Base-by-base conservation (phyloP, 2,797 vertebrate species). In the Lacerta agilis region DNA sequence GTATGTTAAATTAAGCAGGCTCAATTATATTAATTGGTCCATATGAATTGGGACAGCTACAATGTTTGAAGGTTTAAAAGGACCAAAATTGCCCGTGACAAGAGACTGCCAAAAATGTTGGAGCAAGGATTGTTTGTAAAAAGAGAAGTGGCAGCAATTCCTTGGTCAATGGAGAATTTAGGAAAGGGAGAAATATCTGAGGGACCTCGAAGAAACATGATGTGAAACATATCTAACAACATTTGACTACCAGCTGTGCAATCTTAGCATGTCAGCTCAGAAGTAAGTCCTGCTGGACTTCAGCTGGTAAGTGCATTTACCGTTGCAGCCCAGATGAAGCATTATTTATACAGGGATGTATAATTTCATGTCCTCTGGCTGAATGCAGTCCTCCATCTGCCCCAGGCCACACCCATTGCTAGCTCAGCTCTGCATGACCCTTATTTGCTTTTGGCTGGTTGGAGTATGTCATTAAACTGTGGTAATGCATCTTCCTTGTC, bases 1-100 rank as follows among this genome's bases (percentile, higher is more conserved):
- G 84, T 89, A 85, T 88, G 93, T 91, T 96, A 96, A 95, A 95
- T 95, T 95, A 95, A 94, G 92, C 91, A 94, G 93, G 85, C 92
- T 94, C 95, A 95, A 96, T 96, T 94, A 93, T 95, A 94, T 94
- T 94, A 95, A 96, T 96, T 94, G 95, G 93, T 93, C 94, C 92
- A 92, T 95, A 94, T 78, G 86, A 87, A 89, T 93, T 91, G 90
- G 92, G 92, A 94, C 93, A 95, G 91, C 94, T 93, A 94, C 92
- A 93, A 88, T 91, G 92, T 91, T 87, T 78, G 90, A 94, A 90
- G 91, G 92, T 93, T 91, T 91, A 76, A 86, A 93, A 92, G 94
- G 90, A 76, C 86, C 85, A 90, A 93, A 94, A 92, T 91, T 93
- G 92, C 87, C 89, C 92, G 91, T 92, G 79, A 69, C 23, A 43